Evolutionary conservation across 2,888 invertebrate genomes (phyloP).

Genomic region (Meiosimyza platycephala): DNA sequence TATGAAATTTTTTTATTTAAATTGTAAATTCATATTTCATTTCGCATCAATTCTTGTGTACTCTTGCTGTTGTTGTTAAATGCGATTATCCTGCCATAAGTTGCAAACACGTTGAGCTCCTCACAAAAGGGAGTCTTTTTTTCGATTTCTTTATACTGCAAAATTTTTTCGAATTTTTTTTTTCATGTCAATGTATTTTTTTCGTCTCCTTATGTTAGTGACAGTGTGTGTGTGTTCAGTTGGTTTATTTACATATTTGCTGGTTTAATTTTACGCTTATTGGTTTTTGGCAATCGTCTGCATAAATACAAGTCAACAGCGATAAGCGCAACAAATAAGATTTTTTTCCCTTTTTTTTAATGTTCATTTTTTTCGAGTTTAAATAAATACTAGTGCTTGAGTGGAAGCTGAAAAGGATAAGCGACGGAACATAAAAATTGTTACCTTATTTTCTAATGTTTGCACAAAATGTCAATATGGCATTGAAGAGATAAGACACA

Average conservation of each 20-base stretch:
- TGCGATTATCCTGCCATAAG: conserved; percentile 48
- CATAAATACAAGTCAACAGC: conserved; percentile 63
- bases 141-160: not conserved
- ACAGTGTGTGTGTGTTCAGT: conserved; percentile 1
- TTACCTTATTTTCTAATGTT: conserved; percentile 28
- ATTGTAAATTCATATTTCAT: conserved; percentile 46
- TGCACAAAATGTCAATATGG: conserved; percentile 25
- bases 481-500: not conserved
- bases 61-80: conserved; percentile 46
- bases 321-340: conserved; percentile 53
- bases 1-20: conserved; percentile 45
- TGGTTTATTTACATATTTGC: conserved; percentile 46
- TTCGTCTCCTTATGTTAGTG: conserved; percentile 9
- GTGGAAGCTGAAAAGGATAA: conserved; percentile 55
- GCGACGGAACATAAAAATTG: not conserved
- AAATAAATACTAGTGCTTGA: conserved; percentile 57
- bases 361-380: conserved; percentile 46
- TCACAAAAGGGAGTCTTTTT: conserved; percentile 44
- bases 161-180: conserved; percentile 32
- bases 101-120: conserved; percentile 36
- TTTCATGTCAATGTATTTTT: conserved; percentile 33
- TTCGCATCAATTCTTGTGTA: conserved; percentile 45
- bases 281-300: conserved; percentile 67
- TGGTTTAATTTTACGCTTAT: conserved; percentile 68
- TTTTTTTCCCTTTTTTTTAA: conserved; percentile 1